Percentiles rank a stretch among this genome's conserved stretches.
Conservation (phyloP, 53 echinoderm and acorn worm species). For the Patiria pectinifera region DNA sequence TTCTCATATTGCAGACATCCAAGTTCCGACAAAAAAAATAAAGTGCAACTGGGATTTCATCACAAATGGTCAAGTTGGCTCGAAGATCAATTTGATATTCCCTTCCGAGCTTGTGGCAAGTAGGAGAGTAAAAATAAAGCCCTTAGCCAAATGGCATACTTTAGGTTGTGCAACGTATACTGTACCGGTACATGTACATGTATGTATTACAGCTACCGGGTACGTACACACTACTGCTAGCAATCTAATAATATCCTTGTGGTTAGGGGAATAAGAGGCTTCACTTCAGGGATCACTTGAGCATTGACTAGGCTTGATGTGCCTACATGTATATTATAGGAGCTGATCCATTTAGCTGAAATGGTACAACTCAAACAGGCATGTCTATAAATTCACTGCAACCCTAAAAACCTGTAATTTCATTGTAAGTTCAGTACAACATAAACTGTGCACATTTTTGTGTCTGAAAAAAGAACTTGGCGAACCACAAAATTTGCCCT, state of each 20-base stretch:
- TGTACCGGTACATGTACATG: background rate
- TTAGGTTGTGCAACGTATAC: too few relatives aligned
- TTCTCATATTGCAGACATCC: background rate
- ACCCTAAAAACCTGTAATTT: too few relatives aligned
- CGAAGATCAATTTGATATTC: background rate
- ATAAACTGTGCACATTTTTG: too few relatives aligned
- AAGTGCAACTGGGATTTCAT: background rate
- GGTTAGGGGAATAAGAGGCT: background rate
- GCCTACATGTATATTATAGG: too few relatives aligned
- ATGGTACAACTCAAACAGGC: too few relatives aligned
- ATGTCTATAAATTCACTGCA: too few relatives aligned
- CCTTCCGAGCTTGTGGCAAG: background rate
- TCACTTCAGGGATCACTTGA: slow-evolving; percentile 31
- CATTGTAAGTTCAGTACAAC: too few relatives aligned
- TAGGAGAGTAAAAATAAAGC: background rate
- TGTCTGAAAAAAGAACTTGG: too few relatives aligned
- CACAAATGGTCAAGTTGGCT: background rate
- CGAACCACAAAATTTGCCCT: too few relatives aligned
- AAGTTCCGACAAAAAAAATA: background rate
- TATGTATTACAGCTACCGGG: background rate
- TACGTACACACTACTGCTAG: background rate
- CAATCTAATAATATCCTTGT: background rate
- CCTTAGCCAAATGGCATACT: background rate
- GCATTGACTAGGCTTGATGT: background rate
- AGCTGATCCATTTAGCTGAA: too few relatives aligned